A percentile compares a stretch with the other conserved stretches of the same genome.
Conservation (phyloP, 2,797 vertebrate species). For the Periparus ater region DNA sequence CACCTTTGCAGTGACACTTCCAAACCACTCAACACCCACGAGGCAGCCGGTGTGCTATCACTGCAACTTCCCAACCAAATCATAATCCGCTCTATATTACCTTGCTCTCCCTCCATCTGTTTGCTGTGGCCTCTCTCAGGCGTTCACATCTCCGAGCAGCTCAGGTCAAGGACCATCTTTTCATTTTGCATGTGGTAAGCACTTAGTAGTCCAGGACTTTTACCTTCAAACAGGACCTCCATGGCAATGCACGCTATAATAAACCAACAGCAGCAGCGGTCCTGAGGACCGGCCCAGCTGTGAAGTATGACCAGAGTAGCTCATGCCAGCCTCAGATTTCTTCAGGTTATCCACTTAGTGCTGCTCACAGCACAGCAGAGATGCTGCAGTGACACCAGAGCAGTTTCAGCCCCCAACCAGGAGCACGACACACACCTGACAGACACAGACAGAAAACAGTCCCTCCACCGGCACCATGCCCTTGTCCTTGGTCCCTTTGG, state of each 20-base stretch:
- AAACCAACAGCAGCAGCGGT: not conserved
- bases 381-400: not conserved
- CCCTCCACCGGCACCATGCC: not conserved
- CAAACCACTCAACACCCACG: constrained; percentile 28
- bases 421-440: not conserved
- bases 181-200: constrained; percentile 25
- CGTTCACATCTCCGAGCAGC: not conserved
- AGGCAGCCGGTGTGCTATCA: constrained; percentile 38
- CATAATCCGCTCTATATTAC: not conserved
- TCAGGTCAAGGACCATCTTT: constrained; percentile 36
- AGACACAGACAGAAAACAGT: not conserved
- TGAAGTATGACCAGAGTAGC: not conserved
- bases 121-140: constrained; percentile 28
- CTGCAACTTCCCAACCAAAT: constrained; percentile 51
- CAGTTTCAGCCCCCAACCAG: not conserved
- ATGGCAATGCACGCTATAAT: accelerated
- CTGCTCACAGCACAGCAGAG: not conserved
- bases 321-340: not conserved
- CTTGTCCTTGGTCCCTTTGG: not conserved
- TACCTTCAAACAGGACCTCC: not conserved
- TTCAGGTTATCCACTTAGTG: not conserved
- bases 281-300: not conserved
- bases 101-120: constrained; percentile 46
- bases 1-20: constrained; percentile 59
- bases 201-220: not conserved